Conservation (phyloP, 2,888 invertebrate genomes). For the Rhodophaea formosa region DNA sequence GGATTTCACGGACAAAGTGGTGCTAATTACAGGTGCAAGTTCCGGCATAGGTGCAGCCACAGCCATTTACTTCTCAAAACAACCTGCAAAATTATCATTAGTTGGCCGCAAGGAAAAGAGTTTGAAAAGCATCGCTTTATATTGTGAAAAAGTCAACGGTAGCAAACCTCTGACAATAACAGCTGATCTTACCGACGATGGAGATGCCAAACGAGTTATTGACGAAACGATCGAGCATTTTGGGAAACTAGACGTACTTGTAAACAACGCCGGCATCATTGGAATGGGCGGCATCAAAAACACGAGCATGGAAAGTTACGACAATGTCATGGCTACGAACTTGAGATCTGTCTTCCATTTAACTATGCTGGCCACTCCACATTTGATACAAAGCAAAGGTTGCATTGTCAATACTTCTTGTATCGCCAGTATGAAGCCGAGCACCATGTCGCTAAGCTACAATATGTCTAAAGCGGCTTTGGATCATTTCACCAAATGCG, state of each 20-base stretch:
- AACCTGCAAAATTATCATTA: constrained; percentile 83
- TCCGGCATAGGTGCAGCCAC: constrained; percentile 88
- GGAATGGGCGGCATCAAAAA: constrained; percentile 90
- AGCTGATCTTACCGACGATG: constrained; percentile 85
- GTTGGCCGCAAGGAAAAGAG: constrained; percentile 77
- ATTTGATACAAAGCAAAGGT: constrained; percentile 89
- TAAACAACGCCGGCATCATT: constrained; percentile 93
- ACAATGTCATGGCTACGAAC: constrained; percentile 92
- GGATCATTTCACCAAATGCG: constrained; percentile 95
- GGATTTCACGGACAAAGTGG: constrained; percentile 83
- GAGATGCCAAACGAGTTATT: constrained; percentile 83
- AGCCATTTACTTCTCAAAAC: constrained; percentile 84
- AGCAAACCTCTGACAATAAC: constrained; percentile 79
- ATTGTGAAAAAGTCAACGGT: constrained; percentile 79
- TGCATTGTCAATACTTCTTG: constrained; percentile 96
- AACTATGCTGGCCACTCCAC: constrained; percentile 91
- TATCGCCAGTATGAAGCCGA: constrained; percentile 85
- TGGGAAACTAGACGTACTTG: constrained; percentile 87
- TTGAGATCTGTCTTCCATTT: constrained; percentile 89
- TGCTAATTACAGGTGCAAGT: constrained; percentile 86
- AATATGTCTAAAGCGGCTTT: constrained; percentile 95
- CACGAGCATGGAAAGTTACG: constrained; percentile 90
- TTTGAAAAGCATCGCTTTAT: constrained; percentile 60
- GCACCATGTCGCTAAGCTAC: constrained; percentile 90
- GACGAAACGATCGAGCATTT: constrained; percentile 85